These are phyloP conservation scores for Dendrocincla fuliginosa DNA, from an alignment of 2,797 vertebrate species.

Conservation along the genomic window DNA sequence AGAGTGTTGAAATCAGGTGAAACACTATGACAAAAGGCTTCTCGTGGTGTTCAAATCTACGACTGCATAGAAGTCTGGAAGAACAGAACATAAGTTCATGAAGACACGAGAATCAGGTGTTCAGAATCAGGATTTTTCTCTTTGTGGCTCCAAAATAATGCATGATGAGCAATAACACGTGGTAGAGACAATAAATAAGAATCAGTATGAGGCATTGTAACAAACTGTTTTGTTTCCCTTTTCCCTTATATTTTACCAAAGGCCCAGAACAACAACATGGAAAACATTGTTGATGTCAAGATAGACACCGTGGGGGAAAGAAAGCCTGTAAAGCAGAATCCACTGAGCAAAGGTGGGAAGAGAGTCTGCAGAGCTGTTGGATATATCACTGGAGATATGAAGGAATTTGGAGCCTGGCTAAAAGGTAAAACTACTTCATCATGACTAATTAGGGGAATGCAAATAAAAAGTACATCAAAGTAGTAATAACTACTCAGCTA, in stretches of 20 bases:
- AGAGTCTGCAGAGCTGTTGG: conserved; percentile 76
- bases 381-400: conserved; percentile 91
- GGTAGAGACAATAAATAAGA: background rate
- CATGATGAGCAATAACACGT: background rate
- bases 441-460: background rate
- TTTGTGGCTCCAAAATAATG: background rate
- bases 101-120: background rate
- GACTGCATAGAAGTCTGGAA: background rate
- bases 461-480: background rate
- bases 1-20: background rate
- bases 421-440: conserved; percentile 80
- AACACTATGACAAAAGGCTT: background rate
- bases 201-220: background rate
- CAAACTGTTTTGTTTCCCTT: background rate
- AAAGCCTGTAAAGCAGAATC: conserved; percentile 24
- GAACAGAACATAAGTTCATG: background rate
- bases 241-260: background rate
- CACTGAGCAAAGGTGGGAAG: conserved; percentile 30
- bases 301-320: conserved; percentile 13
- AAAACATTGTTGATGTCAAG: conserved; percentile 63
- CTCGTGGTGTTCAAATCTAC: background rate
- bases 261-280: conserved; percentile 54
- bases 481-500: background rate
- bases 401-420: conserved; percentile 85
- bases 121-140: background rate